A percentile compares a stretch with the other conserved stretches of the same genome.
Evolutionary conservation across 2,113 vertebrate species (phyloP).

Genomic region (Cavia porcellus): DNA sequence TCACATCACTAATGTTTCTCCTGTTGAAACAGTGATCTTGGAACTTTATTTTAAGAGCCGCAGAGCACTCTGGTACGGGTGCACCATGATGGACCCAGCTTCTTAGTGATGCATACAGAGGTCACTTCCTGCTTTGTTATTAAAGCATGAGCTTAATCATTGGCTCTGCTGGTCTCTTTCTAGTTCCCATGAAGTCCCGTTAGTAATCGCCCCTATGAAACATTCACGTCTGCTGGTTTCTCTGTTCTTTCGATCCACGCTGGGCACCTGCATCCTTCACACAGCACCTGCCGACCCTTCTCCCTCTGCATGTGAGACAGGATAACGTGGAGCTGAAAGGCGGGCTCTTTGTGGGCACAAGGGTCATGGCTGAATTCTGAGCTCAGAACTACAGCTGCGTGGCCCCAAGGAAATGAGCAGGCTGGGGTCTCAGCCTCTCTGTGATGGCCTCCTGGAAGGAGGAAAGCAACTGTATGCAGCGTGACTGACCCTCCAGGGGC

Average conservation of each 20-base stretch:
- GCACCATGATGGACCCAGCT: neutral
- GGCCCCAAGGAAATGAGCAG: neutral
- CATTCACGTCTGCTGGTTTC: neutral
- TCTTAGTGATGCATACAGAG: neutral
- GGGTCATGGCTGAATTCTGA: neutral
- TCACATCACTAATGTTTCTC: neutral
- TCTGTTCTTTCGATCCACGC: neutral
- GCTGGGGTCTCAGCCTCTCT: neutral
- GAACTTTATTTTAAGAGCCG: neutral
- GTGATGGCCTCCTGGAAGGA: neutral
- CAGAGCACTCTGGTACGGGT: neutral
- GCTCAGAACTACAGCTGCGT: neutral
- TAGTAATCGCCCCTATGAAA: neutral
- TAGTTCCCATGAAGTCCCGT: neutral
- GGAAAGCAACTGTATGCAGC: neutral
- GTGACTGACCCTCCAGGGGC: rapidly evolving
- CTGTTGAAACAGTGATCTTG: neutral
- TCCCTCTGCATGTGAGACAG: neutral
- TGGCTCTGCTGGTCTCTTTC: neutral
- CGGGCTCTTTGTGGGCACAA: neutral
- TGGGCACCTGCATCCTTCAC: neutral
- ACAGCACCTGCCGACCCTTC: rapidly evolving
- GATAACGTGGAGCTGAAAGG: neutral
- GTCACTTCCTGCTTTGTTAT: neutral
- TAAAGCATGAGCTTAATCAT: neutral